Evolutionary conservation across 2,888 invertebrate species (phyloP), one percentile per base, ranked within the genome.

Genomic region (Sesia apiformis): DNA sequence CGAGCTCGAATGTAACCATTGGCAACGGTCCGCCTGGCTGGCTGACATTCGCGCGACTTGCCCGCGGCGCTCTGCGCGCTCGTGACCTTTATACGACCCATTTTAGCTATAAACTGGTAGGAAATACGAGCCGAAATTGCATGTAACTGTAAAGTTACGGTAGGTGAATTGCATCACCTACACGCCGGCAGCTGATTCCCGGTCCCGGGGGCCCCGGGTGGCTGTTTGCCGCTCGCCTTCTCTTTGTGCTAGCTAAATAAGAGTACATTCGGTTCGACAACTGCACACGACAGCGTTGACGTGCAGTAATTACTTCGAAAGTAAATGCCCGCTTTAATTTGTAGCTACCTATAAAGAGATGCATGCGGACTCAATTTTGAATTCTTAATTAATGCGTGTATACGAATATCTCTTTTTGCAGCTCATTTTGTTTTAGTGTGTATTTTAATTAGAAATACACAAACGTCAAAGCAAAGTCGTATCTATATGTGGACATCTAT

Each of bases 1-100:
- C 54, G 61, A 23, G 63, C 62, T 69, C 72, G 72, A 73, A 72
- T 72, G 74, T 74, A 67, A 68, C 74, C 70, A 71, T 68, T 69
- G 73, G 71, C 69, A 74, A 74, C 73, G 59, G 64, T 61, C 61
- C 61, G 60, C 55, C 52, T 55, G 58, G 56, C 55, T 54, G 57
- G 55, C 57, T 53, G 58, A 42, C 56, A 46, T 46, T 46, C 46
- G 46, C 8, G n/a, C 46, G 46, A 46, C 8, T 46, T 46, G 8
- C 38, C n/a, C 42, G 52, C 56, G 23, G n/a, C n/a, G 51, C 52
- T 52, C 52, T 49, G 58, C 51, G n/a, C n/a, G 8, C 23, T 8
- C 46, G 23, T 23, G 23, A 23, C 23, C 23, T 6, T 5, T 38
- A 4, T 50, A 39, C 39, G 38, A 38, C 50, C 50, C 23, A 50